Conservation (phyloP, 2,113 vertebrate genomes). For the Solea senegalensis region DNA sequence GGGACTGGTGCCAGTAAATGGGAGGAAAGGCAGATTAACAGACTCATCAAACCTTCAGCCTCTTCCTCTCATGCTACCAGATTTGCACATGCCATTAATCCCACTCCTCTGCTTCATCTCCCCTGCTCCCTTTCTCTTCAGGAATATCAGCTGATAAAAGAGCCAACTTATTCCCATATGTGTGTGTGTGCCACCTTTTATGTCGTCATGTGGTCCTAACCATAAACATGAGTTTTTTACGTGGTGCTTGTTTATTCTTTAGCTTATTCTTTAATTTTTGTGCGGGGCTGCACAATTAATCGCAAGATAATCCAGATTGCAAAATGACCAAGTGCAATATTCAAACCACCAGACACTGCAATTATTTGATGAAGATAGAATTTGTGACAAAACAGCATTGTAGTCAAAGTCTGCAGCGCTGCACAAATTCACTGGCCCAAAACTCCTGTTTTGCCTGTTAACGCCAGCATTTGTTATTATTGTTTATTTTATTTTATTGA, state of each 20-base stretch:
- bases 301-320: no score
- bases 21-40: conserved; percentile 56
- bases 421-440: no score
- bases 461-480: no score
- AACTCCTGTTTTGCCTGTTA: no score
- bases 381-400: no score
- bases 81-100: conserved; percentile 13
- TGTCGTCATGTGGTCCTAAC: conserved; percentile 22
- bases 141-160: conserved; percentile 43
- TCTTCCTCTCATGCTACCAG: conserved; percentile 33
- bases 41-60: conserved; percentile 56
- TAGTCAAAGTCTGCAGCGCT: no score
- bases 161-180: conserved; percentile 46
- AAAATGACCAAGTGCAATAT: no score
- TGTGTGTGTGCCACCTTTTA: conserved; percentile 38
- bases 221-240: conserved; percentile 44
- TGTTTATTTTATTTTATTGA: no score
- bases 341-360: no score
- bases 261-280: not conserved
- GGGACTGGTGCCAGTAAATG: conserved; percentile 64
- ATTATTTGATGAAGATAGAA: no score
- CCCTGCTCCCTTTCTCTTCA: conserved; percentile 1
- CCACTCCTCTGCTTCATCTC: conserved; percentile 42
- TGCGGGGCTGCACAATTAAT: no score
- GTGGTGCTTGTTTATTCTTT: conserved; percentile 29